Evolutionary conservation across 2,888 invertebrate species (phyloP), one percentile per base, ranked within the genome.

Genomic region (Periphyllus acericola): DNA sequence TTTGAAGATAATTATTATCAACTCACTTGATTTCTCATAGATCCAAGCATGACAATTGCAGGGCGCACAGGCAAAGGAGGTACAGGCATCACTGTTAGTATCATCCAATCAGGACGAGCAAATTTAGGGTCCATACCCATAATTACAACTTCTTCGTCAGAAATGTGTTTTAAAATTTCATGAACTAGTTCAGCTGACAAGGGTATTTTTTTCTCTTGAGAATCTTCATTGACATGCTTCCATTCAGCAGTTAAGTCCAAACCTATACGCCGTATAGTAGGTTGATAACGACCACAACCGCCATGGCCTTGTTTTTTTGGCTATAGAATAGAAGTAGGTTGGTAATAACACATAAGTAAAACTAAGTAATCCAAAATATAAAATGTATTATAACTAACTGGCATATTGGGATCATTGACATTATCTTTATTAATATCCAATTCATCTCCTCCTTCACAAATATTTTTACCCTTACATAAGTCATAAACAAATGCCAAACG

Each of bases 81-180:
- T 0, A 99, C 99, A 0, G 99, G 99, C 89, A 99, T 92, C 21
- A 98, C 98, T 3, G 99, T 99, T 11, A 98, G 94, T 90, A 99
- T 96, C 99, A 99, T 99, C 99, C 99, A 99, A 93, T 99, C 99
- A 11, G 99, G 99, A 82, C 99, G 94, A 0, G 99, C 97, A 92
- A 95, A 98, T 92, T 97, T 97, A 0, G 99, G 98, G 92, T 99
- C 99, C 98, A 99, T 98, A 75, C 95, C 95, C 90, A 99, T 93
- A 90, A 98, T 96, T 89, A 96, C 95, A 90, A 98, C 98, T 91
- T 99, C 99, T 91, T 99, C 99, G 92, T 99, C 99, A 92, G 92
- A 91, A 46, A 91, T 91, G 83, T 91, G 91, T 88, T 91, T 91
- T 55, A 91, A 94, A 90, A 99, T 98, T 93, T 99, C 99, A 94